A percentile compares a stretch with the other conserved stretches of the same genome.
Evolutionary conservation across 2,797 vertebrate species (phyloP).

Genomic region (Setipinna tenuifilis): DNA sequence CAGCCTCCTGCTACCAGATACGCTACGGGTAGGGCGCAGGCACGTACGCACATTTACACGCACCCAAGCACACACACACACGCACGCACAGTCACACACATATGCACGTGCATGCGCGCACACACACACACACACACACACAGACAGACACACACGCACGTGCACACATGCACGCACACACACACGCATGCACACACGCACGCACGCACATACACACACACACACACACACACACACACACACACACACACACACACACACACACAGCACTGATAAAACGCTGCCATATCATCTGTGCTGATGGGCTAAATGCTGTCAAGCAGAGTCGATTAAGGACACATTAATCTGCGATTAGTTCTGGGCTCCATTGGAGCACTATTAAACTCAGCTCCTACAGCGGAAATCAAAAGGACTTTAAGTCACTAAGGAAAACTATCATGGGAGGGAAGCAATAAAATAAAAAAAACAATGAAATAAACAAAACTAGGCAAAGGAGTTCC

Average conservation of each 20-base stretch:
- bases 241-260: neutral
- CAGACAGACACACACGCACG: too few relatives aligned
- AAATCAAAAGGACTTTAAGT: constrained; percentile 4
- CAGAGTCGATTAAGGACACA: neutral
- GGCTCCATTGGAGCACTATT: neutral
- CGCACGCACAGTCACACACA: neutral
- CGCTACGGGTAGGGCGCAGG: neutral
- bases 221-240: too few relatives aligned
- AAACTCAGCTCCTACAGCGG: neutral
- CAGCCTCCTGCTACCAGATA: neutral
- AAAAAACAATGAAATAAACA: neutral
- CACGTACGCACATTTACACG: neutral
- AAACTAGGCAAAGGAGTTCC: neutral
- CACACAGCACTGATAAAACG: neutral
- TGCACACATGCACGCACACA: too few relatives aligned
- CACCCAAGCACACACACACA: too few relatives aligned
- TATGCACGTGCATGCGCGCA: neutral
- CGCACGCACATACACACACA: too few relatives aligned
- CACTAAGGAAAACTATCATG: neutral
- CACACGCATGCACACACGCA: too few relatives aligned
- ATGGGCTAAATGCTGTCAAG: neutral
- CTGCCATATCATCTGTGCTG: neutral
- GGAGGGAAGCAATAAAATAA: constrained; percentile 1
- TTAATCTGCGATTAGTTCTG: constrained; percentile 9
- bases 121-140: too few relatives aligned